phyloP scores from a whole-genome alignment of 1,140 invertebrate genomes.

The Acromyrmex echinatior region DNA sequence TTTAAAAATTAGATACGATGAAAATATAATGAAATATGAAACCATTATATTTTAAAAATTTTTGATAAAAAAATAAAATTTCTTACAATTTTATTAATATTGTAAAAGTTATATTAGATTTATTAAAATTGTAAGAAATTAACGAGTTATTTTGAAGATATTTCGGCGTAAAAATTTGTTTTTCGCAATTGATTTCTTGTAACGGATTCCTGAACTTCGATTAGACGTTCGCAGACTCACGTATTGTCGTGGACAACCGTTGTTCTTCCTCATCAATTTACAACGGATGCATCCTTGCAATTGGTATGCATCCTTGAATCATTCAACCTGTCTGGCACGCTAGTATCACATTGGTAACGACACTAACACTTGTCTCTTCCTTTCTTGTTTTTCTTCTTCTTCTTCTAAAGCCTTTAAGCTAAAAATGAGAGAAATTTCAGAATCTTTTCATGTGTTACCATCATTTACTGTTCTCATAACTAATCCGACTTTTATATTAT shows the following conservation, averaged over 20 bases:
- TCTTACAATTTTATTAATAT: background rate
- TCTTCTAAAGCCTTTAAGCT: background rate
- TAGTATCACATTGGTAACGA: slow-evolving; percentile 66
- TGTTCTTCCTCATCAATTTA: slow-evolving; percentile 69
- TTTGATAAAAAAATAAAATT: background rate
- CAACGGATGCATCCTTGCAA: slow-evolving; percentile 70
- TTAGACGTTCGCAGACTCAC: slow-evolving; percentile 47
- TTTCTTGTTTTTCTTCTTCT: slow-evolving; percentile 29
- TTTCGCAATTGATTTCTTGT: background rate
- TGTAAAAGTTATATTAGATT: slow-evolving; percentile 9
- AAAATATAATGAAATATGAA: background rate
- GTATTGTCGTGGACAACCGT: slow-evolving; percentile 63
- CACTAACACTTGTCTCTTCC: slow-evolving; percentile 58
- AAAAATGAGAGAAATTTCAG: background rate
- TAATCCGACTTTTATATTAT: background rate
- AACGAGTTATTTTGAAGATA: background rate
- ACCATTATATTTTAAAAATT: background rate
- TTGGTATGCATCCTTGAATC: slow-evolving; percentile 75
- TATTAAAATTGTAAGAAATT: background rate
- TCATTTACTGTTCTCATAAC: background rate
- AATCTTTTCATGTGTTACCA: background rate
- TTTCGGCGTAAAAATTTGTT: background rate
- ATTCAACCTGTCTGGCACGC: slow-evolving; percentile 57
- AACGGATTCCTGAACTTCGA: slow-evolving; percentile 18
- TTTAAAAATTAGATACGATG: background rate